Percentiles rank a stretch among this genome's conserved stretches.
Conservation (phyloP, 2,797 vertebrate genomes). For the Enteromius radiatus region DNA sequence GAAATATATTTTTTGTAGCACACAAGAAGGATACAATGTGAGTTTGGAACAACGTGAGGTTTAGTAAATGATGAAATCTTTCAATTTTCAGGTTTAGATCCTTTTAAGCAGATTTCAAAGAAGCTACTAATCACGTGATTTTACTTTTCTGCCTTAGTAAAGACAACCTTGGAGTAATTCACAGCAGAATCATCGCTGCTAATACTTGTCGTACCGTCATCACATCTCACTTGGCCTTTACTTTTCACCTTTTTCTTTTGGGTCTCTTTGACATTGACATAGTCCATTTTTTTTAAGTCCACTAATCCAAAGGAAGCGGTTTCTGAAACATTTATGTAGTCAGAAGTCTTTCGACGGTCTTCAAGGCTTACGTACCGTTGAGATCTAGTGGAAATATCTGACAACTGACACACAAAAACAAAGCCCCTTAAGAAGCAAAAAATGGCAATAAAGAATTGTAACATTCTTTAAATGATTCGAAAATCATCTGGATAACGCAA, state of each 20-base stretch:
- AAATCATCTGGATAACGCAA: not conserved
- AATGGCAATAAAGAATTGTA: not conserved
- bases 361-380: conserved; percentile 24
- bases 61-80: not conserved
- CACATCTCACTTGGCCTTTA: not conserved
- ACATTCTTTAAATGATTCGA: not conserved
- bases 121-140: not conserved
- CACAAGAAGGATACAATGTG: not conserved
- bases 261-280: conserved; percentile 41
- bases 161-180: conserved; percentile 55
- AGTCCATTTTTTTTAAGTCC: conserved; percentile 24
- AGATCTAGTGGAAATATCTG: conserved; percentile 12
- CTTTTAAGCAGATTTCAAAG: not conserved
- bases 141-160: conserved; percentile 15
- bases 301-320: not conserved
- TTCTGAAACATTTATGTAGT: conserved; percentile 50
- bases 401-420: conserved; percentile 26
- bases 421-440: not conserved
- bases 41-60: not conserved
- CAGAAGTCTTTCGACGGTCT: not conserved
- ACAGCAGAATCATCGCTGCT: conserved; percentile 36
- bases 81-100: not conserved
- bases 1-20: not conserved
- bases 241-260: not conserved
- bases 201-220: not conserved